These are phyloP conservation scores for Anoplius nigerrimus DNA, from an alignment of 2,888 invertebrate genomes.

Conservation along the genomic window DNA sequence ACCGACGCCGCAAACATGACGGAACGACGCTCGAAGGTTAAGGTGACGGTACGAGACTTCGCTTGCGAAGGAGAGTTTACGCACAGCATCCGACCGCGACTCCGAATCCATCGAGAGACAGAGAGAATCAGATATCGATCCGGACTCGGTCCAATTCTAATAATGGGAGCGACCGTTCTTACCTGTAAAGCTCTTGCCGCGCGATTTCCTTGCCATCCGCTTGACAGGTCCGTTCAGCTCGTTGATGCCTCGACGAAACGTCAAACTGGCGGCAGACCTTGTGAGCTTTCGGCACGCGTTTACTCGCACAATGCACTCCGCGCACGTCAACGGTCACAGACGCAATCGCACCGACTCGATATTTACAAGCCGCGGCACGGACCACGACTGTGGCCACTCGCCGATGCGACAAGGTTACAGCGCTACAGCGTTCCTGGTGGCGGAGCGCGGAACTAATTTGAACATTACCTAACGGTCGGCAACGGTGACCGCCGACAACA, in stretches of 20 bases:
- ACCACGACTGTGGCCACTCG: neutral
- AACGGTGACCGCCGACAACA: no score
- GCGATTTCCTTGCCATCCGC: neutral
- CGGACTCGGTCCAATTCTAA: conserved; percentile 12
- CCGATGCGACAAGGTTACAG: neutral
- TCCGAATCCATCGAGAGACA: conserved; percentile 8
- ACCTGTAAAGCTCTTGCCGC: neutral
- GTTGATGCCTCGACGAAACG: neutral
- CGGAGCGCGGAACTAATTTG: no score
- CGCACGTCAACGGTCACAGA: no score
- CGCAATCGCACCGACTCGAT: neutral
- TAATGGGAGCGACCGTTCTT: conserved; percentile 15
- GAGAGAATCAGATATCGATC: conserved; percentile 20
- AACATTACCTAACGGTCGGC: no score
- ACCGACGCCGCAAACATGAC: no score
- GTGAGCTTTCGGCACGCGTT: no score
- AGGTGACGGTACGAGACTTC: neutral
- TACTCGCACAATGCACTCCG: no score
- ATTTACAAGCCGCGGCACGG: conserved; percentile 7
- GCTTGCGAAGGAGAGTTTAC: neutral
- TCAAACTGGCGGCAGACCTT: neutral
- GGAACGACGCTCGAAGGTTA: no score
- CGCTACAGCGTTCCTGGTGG: neutral
- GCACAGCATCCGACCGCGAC: conserved; percentile 4
- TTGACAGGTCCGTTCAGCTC: neutral